Percentiles rank a stretch among this genome's conserved stretches.
phyloP scores from a whole-genome alignment of 2,888 invertebrate genomes.

The Macropis europaea region DNA sequence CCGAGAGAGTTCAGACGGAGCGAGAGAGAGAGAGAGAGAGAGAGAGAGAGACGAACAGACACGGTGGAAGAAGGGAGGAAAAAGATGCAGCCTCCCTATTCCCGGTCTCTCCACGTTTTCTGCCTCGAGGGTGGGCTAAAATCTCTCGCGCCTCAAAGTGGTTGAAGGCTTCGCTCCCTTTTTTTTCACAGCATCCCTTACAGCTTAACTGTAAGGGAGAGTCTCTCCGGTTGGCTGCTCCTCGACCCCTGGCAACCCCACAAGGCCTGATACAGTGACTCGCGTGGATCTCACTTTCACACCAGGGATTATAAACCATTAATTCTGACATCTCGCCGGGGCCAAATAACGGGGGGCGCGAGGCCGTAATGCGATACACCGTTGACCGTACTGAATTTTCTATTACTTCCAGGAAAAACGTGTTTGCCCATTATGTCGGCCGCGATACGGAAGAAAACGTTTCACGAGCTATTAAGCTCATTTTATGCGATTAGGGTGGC shows the following conservation, averaged over 20 bases:
- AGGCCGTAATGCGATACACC: slow-evolving; percentile 17
- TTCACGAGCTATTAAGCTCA: slow-evolving; percentile 30
- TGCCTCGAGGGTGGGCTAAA: slow-evolving; percentile 76
- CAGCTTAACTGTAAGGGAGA: slow-evolving; percentile 72
- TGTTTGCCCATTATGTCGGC: background rate
- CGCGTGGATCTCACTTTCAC: slow-evolving; percentile 77
- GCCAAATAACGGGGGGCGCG: slow-evolving; percentile 28
- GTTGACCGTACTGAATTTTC: slow-evolving; percentile 40
- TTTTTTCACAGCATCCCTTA: slow-evolving; percentile 78
- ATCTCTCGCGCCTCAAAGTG: slow-evolving; percentile 80
- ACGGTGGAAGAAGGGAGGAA: slow-evolving; percentile 56
- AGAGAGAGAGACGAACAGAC: slow-evolving; percentile 51
- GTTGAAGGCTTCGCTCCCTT: slow-evolving; percentile 76
- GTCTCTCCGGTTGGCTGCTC: slow-evolving; percentile 59
- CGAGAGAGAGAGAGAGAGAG: slow-evolving; percentile 52
- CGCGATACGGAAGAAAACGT: background rate
- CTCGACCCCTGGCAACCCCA: slow-evolving; percentile 49
- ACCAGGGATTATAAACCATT: slow-evolving; percentile 78
- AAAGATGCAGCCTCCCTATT: slow-evolving; percentile 51
- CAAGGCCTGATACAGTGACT: slow-evolving; percentile 71
- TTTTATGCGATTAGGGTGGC: slow-evolving; percentile 14
- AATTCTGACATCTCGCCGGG: slow-evolving; percentile 73
- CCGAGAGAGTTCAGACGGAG: slow-evolving; percentile 58
- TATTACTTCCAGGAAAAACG: slow-evolving; percentile 30
- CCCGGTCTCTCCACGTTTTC: slow-evolving; percentile 46